phyloP scores from a whole-genome alignment of 2,113 vertebrate species.

The Lichenostomus cassidix region DNA sequence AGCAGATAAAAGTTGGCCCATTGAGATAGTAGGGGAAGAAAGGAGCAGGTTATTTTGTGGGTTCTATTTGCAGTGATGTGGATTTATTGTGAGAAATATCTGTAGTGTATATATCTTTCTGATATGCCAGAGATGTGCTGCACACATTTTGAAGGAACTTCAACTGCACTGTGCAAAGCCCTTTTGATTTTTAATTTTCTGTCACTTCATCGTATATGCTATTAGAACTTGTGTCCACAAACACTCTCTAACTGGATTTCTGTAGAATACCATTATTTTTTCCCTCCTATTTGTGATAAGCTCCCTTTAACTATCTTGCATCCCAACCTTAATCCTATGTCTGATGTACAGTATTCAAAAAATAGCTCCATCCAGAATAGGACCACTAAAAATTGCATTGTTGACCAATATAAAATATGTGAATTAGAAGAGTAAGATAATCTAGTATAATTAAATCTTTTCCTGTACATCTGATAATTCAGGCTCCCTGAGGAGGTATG shows the following conservation, averaged over 20 bases:
- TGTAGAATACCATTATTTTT: not conserved
- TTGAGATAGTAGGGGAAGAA: not conserved
- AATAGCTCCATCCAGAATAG: not conserved
- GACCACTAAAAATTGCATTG: not conserved
- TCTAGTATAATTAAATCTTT: not conserved
- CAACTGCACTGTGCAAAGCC: not conserved
- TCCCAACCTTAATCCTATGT: not conserved
- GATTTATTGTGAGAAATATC: not conserved
- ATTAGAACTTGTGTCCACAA: not conserved
- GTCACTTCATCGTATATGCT: not conserved
- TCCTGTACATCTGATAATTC: not conserved
- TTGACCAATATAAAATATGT: not conserved
- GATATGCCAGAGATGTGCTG: not conserved
- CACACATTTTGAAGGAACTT: not conserved
- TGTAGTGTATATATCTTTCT: not conserved
- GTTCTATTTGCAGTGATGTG: not conserved
- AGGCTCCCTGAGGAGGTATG: not conserved
- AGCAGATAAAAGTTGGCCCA: not conserved
- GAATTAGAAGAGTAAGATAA: not conserved
- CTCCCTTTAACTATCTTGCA: not conserved
- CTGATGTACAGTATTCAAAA: not conserved
- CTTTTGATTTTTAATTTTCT: not conserved
- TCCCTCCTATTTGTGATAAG: not conserved
- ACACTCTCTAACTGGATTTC: not conserved
- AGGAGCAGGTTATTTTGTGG: not conserved